Evolutionary conservation across 2,888 invertebrate genomes (phyloP), one percentile per base, ranked within the genome.

Genomic region (Bellardia pandia): DNA sequence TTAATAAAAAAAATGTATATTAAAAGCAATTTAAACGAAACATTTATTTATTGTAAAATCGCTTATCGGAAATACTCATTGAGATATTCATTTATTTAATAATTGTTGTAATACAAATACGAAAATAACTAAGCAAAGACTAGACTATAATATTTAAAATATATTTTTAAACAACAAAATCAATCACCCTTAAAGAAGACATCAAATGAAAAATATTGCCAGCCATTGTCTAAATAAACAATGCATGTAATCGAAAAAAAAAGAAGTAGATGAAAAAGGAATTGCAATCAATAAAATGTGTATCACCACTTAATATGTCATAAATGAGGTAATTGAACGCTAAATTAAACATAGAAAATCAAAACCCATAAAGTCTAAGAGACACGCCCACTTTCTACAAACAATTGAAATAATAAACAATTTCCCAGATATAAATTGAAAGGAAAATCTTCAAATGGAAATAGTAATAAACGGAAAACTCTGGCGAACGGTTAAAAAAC

Each of bases 321-420:
- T 69, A 80, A 80, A 75, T 81, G 75, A 84, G 83, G 78, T 80
- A 88, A 88, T 87, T 87, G 85, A 81, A 84, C 80, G 64, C 48
- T 66, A 84, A 84, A 87, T 88, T 81, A 45, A 83, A 82, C 40
- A 64, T 80, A 72, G 9, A 69, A 85, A 85, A 80, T 78, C 82
- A 84, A 45, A 79, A 58, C 33, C 60, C 82, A 85, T 79, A 85
- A 86, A 86, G 86, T 88, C 81, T 88, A 83, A 85, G 82, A 71
- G 81, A 81, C 84, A 85, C 87, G 86, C 82, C 86, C 71, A 77
- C 82, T 16, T 66, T 30, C 45, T 58, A 40, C 16, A 40, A 45
- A 13, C 45, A 3, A 13, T 0, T 13, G 45, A 56, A 14, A 53
- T 3, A 58, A 33, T 6, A 51, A 76, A 30, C 30, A 62, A 71